Percentiles rank a stretch among this genome's conserved stretches.
Conservation (phyloP, 1,140 invertebrate genomes). For the Drosophila bifasciata region DNA sequence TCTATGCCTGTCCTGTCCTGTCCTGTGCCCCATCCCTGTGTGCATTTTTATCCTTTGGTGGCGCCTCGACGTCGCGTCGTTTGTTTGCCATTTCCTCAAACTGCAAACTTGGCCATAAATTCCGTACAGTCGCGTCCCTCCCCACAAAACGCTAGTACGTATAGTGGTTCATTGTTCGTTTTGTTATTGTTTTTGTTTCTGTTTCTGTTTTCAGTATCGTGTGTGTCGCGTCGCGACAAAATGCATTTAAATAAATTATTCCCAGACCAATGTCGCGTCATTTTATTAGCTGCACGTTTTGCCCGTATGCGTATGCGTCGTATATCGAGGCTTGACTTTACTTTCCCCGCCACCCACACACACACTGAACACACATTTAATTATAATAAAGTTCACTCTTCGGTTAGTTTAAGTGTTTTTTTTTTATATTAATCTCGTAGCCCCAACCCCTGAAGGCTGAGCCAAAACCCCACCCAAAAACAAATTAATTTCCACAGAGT, state of each 20-base stretch:
- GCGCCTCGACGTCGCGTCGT: constrained; percentile 69
- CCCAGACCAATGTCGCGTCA: constrained; percentile 79
- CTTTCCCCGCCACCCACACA: constrained; percentile 1
- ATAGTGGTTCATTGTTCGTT: constrained; percentile 32
- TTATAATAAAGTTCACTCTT: constrained; percentile 47
- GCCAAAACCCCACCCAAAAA: constrained; percentile 19
- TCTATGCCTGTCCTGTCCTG: neutral
- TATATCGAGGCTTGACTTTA: constrained; percentile 39
- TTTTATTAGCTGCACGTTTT: constrained; percentile 70
- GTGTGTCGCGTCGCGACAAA: constrained; percentile 73
- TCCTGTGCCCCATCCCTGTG: constrained; percentile 26
- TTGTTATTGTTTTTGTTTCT: constrained; percentile 27
- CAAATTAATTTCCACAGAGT: constrained; percentile 1
- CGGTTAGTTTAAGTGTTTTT: neutral
- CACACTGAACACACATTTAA: constrained; percentile 37
- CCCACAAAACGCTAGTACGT: constrained; percentile 32
- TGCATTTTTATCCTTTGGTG: constrained; percentile 58
- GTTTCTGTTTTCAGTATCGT: constrained; percentile 35
- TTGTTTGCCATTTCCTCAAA: constrained; percentile 79
- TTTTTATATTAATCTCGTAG: constrained; percentile 6
- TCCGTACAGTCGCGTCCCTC: constrained; percentile 42
- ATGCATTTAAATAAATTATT: constrained; percentile 84
- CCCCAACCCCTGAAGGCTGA: neutral
- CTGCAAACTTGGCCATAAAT: constrained; percentile 77
- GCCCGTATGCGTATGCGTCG: constrained; percentile 27